Base-by-base conservation (phyloP, 2,113 vertebrate genomes). In the Lepus americanus region DNA sequence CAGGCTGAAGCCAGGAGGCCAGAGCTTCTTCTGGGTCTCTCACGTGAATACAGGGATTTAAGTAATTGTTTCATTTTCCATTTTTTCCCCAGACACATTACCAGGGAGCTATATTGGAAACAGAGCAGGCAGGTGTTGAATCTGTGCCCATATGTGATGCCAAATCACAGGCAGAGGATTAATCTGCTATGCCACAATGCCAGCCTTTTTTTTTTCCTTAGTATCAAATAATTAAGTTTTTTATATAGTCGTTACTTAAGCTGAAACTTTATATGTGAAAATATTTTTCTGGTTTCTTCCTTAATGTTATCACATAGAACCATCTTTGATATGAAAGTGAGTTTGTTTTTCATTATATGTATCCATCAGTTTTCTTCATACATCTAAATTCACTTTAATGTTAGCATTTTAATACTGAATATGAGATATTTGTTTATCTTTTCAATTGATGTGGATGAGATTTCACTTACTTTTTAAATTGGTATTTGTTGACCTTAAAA, bases 381-480 rank as follows among this genome's bases (percentile, higher is more conserved):
- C 51, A 44, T 93, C 22, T 39, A 44, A 63, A 23, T 64, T 83
- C 55, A 39, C 13, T 36, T 88, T 92, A 83, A 88, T 77, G 9
- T 77, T 55, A 72, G 2, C 17, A 80, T 80, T 90, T 93, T 61
- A 89, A 85, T 84, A 82, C 88, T 31, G 25, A 72, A 78, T 73
- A 78, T 14, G 2, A 51, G 3, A 51, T 80, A 69, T 55, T 92
- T 95, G 16, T 1, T 73, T 79, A 73, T 64, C 9, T 89, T 29
- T 92, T 95, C 23, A 82, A 14, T 20, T 82, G 67, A 12, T 20
- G 63, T n/a, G 1, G 79, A 53, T 63, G 3, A 53, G 29, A 14
- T 39, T 76, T 78, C 53, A 27, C 4, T 67, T 90, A 59, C 19
- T 8, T 64, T 88, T 59, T 72, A 23, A 85, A 33, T 36, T 70